A percentile compares a stretch with the other conserved stretches of the same genome.
Evolutionary conservation across 2,888 invertebrate species (phyloP).

Genomic region (Mongoloraphidia duomilia): DNA sequence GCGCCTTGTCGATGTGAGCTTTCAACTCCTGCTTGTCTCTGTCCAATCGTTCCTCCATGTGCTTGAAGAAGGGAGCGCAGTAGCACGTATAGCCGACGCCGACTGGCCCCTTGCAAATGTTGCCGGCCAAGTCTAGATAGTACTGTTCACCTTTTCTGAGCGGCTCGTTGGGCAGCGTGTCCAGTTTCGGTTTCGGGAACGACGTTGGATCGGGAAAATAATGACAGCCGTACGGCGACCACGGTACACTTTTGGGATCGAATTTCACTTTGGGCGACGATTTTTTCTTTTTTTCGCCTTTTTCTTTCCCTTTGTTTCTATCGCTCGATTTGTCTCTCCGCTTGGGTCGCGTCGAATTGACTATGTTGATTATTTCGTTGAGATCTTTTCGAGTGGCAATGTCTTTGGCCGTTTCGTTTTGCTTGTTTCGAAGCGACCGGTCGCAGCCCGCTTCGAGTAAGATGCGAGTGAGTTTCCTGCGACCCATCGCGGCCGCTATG

Average conservation of each 20-base stretch:
- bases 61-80: conserved; percentile 81
- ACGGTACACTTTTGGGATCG: conserved; percentile 38
- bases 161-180: conserved; percentile 75
- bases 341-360: conserved; percentile 25
- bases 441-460: conserved; percentile 77
- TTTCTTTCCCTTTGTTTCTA: conserved; percentile 31
- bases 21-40: conserved; percentile 67
- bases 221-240: conserved; percentile 88
- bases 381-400: conserved; percentile 80
- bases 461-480: conserved; percentile 79
- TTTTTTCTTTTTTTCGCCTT: conserved; percentile 25
- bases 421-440: conserved; percentile 58
- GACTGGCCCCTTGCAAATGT: conserved; percentile 89
- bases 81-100: conserved; percentile 87
- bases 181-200: conserved; percentile 72
- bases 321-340: conserved; percentile 34
- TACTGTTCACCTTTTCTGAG: conserved; percentile 82
- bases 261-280: conserved; percentile 39
- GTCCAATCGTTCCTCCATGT: conserved; percentile 72
- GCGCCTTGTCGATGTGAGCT: conserved; percentile 62
- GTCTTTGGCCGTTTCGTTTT: conserved; percentile 78
- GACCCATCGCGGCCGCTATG: conserved; percentile 87
- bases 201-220: conserved; percentile 75
- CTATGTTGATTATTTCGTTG: conserved; percentile 66
- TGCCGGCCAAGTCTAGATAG: conserved; percentile 85